Percentiles rank a stretch among this genome's conserved stretches.
Conservation (phyloP, 2,797 vertebrate genomes). For the Poecilia gillii region DNA sequence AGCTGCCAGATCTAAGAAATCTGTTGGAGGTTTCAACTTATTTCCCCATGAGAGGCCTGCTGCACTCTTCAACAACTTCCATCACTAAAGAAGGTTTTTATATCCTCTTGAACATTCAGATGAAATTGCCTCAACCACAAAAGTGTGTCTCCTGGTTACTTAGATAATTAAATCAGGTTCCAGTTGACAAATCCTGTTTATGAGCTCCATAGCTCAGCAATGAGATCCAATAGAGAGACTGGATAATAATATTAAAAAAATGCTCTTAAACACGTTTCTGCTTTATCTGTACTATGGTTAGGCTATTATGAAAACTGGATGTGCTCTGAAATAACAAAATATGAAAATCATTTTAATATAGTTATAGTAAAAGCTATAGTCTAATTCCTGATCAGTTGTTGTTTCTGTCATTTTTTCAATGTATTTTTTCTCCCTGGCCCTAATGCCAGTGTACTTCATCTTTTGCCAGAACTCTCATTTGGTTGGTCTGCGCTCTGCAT, state of each 20-base stretch:
- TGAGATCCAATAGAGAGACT: background rate
- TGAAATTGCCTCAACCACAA: background rate
- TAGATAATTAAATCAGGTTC: background rate
- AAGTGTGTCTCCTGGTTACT: background rate
- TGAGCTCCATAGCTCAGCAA: background rate
- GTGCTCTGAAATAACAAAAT: background rate
- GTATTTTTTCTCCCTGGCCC: background rate
- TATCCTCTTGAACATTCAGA: background rate
- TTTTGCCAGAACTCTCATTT: background rate
- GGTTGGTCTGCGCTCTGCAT: background rate
- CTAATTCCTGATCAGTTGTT: background rate
- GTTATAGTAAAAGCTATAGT: background rate
- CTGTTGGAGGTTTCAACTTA: conserved; percentile 3
- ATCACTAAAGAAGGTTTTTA: background rate
- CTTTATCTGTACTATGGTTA: background rate
- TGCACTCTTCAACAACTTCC: conserved; percentile 2
- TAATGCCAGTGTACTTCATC: background rate
- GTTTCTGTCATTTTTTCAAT: background rate
- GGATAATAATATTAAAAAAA: background rate
- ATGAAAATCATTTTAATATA: background rate
- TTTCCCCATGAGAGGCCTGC: background rate
- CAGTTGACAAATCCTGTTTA: background rate
- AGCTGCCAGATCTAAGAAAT: conserved; percentile 13
- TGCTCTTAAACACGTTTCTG: background rate
- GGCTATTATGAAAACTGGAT: background rate